Evolutionary conservation across 2,888 invertebrate species (phyloP).

Genomic region (Listrodromus nycthemerus): DNA sequence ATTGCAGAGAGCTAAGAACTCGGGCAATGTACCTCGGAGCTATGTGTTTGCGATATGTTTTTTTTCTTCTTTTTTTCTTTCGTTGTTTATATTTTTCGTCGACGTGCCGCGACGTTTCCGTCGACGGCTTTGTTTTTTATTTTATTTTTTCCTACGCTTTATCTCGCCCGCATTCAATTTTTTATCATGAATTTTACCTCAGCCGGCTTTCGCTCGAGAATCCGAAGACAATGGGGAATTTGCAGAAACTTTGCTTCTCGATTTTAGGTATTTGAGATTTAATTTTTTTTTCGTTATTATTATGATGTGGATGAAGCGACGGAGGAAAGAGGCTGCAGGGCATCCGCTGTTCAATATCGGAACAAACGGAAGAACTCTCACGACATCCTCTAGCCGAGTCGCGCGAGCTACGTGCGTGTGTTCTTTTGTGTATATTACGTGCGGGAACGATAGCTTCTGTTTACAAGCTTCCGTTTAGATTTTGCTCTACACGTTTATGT

Average conservation of each 20-base stretch:
- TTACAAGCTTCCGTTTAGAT: constrained; percentile 7
- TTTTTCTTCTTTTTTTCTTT: constrained; percentile 35
- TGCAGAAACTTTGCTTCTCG: neutral
- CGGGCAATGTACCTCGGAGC: constrained; percentile 23
- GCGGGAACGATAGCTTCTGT: constrained; percentile 2
- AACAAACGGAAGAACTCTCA: neutral
- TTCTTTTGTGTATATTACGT: neutral
- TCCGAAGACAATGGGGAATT: neutral
- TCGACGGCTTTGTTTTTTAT: constrained; percentile 24
- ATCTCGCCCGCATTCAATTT: neutral
- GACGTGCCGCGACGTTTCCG: constrained; percentile 11
- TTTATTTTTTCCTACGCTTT: neutral
- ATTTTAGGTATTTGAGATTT: neutral
- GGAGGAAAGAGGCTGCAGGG: neutral
- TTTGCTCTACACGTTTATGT: neutral
- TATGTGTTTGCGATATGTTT: constrained; percentile 64
- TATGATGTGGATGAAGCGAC: neutral
- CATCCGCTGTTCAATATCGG: constrained; percentile 11
- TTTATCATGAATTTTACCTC: constrained; percentile 50
- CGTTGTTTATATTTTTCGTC: constrained; percentile 24
- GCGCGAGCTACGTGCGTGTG: neutral
- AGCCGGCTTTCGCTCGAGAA: constrained; percentile 40
- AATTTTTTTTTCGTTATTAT: constrained; percentile 36
- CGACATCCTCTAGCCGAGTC: neutral
- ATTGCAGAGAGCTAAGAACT: constrained; percentile 70